A percentile compares a stretch with the other conserved stretches of the same genome.
Conservation (phyloP, 2,113 vertebrate species). For the Tupaia tana region DNA sequence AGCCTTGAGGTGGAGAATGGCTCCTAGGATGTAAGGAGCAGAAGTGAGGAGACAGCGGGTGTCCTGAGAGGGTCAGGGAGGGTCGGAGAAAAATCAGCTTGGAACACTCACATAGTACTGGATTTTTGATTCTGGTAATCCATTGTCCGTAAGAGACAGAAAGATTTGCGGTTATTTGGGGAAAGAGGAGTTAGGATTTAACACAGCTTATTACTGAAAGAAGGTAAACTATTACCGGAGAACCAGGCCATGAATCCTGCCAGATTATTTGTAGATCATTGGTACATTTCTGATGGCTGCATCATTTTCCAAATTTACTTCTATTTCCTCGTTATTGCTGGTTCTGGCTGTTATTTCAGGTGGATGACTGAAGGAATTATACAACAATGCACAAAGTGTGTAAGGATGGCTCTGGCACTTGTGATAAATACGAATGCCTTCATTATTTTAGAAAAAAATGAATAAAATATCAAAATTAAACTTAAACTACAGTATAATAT, state of each 20-base stretch:
- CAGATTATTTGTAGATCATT: conserved; percentile 14
- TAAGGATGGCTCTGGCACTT: neutral
- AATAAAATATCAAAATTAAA: conserved; percentile 16
- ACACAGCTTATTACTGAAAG: neutral
- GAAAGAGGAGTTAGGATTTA: neutral
- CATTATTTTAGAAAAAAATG: neutral
- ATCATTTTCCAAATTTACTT: conserved; percentile 3
- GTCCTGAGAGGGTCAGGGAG: neutral
- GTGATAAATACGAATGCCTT: neutral
- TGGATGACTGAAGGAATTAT: neutral
- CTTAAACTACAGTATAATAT: neutral
- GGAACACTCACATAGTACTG: neutral
- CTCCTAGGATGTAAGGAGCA: neutral
- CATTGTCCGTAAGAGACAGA: neutral
- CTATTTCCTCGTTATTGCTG: neutral
- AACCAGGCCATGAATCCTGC: neutral
- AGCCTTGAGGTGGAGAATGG: neutral
- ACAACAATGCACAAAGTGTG: neutral
- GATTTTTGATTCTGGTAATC: neutral
- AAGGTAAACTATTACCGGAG: neutral
- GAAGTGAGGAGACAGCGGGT: neutral
- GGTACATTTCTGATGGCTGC: neutral
- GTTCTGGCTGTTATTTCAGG: neutral
- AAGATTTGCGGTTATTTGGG: neutral
- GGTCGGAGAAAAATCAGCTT: neutral